Evolutionary conservation across 2,113 vertebrate species (phyloP).

Genomic region (Rhipidura dahli): DNA sequence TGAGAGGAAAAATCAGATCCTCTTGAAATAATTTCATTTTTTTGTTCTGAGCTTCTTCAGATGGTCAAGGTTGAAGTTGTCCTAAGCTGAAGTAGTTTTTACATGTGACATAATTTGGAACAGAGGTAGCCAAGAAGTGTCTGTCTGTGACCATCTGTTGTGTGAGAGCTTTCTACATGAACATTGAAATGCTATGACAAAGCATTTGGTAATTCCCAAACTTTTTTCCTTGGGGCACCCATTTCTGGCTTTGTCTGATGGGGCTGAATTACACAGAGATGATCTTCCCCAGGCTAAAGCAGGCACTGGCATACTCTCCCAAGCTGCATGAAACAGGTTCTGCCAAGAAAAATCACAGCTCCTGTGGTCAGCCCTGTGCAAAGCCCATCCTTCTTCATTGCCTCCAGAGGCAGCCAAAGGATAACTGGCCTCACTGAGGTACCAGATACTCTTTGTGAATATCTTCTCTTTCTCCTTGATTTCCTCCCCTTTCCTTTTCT

Average conservation of each 20-base stretch:
- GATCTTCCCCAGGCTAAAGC: not conserved
- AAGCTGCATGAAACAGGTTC: not conserved
- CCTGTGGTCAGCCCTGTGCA: not conserved
- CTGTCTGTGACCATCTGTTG: not conserved
- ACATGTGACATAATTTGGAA: not conserved
- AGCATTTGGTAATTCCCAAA: not conserved
- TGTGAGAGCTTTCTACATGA: not conserved
- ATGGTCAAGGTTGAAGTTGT: not conserved
- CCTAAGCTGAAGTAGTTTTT: not conserved
- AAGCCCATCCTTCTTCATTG: fast-evolving
- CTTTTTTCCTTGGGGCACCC: not conserved
- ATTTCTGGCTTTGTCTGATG: not conserved
- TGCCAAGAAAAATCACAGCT: not conserved
- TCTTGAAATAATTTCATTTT: not conserved
- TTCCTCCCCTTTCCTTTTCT: not conserved
- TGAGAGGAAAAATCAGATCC: not conserved
- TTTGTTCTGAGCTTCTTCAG: not conserved
- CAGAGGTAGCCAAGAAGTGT: not conserved
- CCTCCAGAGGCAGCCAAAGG: not conserved
- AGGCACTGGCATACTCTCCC: not conserved
- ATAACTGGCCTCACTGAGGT: not conserved
- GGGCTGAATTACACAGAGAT: not conserved
- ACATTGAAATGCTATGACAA: not conserved
- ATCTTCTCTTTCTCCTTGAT: not conserved
- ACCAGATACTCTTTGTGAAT: not conserved